Conservation (phyloP, 2,113 vertebrate species). For the Mus pahari region DNA sequence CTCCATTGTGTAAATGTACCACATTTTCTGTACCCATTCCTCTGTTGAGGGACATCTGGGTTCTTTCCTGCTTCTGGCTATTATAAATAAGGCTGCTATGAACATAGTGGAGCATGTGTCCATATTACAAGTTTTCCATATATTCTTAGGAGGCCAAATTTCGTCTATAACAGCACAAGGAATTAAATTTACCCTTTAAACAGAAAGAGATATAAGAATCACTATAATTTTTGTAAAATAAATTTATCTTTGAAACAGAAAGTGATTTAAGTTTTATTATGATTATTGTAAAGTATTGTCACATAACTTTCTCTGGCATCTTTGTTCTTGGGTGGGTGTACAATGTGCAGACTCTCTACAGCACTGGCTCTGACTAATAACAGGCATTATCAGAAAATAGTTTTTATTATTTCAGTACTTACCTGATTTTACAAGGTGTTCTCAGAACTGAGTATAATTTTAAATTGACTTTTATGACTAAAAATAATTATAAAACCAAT, state of each 20-base stretch:
- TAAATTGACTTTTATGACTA: background rate
- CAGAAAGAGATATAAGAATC: background rate
- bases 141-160: background rate
- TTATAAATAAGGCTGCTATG: too few relatives aligned
- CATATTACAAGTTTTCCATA: too few relatives aligned
- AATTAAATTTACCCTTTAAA: constrained; percentile 11
- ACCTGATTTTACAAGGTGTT: background rate
- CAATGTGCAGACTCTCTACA: background rate
- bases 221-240: background rate
- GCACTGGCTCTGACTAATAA: background rate
- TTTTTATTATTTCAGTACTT: background rate
- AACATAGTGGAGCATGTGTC: too few relatives aligned
- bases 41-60: too few relatives aligned
- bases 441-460: constrained; percentile 38
- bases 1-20: too few relatives aligned
- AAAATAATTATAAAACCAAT: constrained; percentile 59
- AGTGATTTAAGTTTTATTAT: background rate
- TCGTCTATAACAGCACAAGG: background rate
- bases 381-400: background rate
- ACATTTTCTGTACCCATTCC: too few relatives aligned
- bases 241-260: background rate
- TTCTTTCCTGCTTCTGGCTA: too few relatives aligned
- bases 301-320: background rate
- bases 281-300: background rate
- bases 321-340: background rate